Evolutionary conservation across 2,797 vertebrate species (phyloP).

Genomic region (Anomalospiza imberbis): DNA sequence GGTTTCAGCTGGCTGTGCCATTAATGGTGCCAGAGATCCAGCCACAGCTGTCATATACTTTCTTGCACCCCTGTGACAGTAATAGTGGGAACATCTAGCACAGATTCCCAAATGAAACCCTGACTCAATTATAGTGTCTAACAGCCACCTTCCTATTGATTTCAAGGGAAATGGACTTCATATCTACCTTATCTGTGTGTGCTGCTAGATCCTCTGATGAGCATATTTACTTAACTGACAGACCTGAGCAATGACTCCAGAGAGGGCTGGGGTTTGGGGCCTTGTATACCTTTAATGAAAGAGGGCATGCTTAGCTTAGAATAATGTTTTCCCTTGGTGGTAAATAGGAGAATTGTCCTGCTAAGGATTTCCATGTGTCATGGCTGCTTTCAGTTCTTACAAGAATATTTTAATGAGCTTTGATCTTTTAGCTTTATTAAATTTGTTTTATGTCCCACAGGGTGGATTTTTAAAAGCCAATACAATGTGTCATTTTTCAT

Average conservation of each 20-base stretch:
- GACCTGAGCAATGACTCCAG: background rate
- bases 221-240: constrained; percentile 26
- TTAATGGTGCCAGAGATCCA: background rate
- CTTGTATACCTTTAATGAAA: background rate
- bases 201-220: background rate
- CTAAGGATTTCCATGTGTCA: background rate
- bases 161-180: background rate
- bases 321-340: background rate
- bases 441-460: background rate
- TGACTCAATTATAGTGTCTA: background rate
- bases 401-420: background rate
- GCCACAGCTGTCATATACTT: accelerated
- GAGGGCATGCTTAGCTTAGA: background rate
- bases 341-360: background rate
- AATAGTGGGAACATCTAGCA: background rate
- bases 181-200: background rate
- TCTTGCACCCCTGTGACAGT: background rate
- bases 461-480: background rate
- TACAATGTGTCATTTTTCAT: background rate
- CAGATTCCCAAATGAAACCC: background rate
- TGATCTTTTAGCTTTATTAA: background rate
- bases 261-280: background rate
- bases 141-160: background rate
- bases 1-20: background rate
- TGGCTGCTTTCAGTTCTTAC: background rate